Conservation (phyloP, 2,888 invertebrate genomes). For the Synergus umbraculus region DNA sequence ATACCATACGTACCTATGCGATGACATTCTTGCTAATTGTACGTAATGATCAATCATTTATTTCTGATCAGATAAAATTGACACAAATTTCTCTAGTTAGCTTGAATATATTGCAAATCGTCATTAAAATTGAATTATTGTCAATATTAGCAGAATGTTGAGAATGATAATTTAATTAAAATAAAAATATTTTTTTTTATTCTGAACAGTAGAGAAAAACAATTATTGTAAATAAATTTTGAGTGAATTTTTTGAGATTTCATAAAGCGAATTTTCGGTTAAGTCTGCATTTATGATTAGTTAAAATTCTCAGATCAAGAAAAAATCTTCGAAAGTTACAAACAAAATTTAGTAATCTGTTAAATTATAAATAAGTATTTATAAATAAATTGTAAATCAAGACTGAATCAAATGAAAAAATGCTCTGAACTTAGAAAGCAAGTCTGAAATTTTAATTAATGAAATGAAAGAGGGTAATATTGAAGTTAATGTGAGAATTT, state of each 20-base stretch:
- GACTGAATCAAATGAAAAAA: background rate
- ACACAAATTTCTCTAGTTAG: background rate
- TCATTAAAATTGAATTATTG: background rate
- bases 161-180: background rate
- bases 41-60: slow-evolving; percentile 32
- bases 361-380: background rate
- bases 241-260: slow-evolving; percentile 11
- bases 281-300: background rate
- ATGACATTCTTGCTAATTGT: slow-evolving; percentile 37
- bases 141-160: background rate
- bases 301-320: slow-evolving; percentile 1
- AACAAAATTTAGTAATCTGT: too few species aligned
- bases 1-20: slow-evolving; percentile 35
- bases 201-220: background rate
- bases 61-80: background rate
- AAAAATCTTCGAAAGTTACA: background rate
- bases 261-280: background rate
- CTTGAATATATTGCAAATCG: background rate
- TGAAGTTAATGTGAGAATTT: background rate
- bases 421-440: background rate
- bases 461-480: background rate
- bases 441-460: background rate
- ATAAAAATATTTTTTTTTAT: background rate
- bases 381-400: background rate
- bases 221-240: slow-evolving; percentile 22